Conservation (phyloP, 2,797 vertebrate genomes). For the Melopsittacus undulatus region DNA sequence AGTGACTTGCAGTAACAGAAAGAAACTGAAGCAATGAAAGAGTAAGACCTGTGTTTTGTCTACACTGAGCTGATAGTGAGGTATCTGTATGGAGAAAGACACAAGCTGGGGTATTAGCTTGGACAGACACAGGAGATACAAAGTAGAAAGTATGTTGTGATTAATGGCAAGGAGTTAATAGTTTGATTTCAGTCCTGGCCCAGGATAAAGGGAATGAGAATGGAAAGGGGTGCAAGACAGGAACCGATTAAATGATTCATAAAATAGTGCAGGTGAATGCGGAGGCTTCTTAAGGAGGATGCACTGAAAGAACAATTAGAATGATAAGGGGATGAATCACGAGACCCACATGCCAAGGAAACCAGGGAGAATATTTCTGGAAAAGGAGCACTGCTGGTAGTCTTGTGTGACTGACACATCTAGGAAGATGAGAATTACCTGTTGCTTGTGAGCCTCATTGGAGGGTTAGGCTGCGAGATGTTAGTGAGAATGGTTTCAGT, state of each 20-base stretch:
- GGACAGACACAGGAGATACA: not conserved
- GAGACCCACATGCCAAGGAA: not conserved
- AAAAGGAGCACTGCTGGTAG: not conserved
- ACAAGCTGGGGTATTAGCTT: not conserved
- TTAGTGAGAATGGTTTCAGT: not conserved
- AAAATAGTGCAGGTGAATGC: not conserved
- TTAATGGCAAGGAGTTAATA: not conserved
- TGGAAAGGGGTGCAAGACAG: not conserved
- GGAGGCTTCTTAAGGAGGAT: not conserved
- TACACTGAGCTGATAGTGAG: not conserved
- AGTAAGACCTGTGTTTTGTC: not conserved
- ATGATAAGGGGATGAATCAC: not conserved
- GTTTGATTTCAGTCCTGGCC: not conserved
- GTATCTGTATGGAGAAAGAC: rapidly evolving
- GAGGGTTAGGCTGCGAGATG: not conserved
- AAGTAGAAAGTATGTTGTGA: not conserved
- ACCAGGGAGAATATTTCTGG: not conserved
- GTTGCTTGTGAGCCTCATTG: not conserved
- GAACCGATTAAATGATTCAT: not conserved
- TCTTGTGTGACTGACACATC: not conserved
- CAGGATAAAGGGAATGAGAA: not conserved
- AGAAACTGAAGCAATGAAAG: not conserved
- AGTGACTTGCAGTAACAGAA: not conserved
- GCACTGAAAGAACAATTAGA: not conserved
- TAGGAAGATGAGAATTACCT: not conserved